A percentile compares a stretch with the other conserved stretches of the same genome.
phyloP scores from a whole-genome alignment of 2,797 vertebrate species.

The Leuciscus waleckii region DNA sequence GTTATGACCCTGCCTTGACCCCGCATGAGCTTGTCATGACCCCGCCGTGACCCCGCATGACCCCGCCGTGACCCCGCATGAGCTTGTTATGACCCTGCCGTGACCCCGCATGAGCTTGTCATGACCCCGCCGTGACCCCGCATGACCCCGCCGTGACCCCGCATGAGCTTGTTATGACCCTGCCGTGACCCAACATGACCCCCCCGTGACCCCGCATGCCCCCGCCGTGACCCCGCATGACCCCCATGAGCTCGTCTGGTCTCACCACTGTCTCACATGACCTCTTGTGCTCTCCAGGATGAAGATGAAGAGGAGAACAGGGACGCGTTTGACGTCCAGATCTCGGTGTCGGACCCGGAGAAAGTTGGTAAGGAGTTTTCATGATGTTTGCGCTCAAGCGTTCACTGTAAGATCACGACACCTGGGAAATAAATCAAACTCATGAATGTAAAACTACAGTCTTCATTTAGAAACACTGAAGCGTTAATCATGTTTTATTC shows the following conservation, averaged over 20 bases:
- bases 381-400: accelerated
- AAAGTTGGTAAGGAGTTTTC: constrained; percentile 88
- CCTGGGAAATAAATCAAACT: too few species aligned
- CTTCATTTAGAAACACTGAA: too few species aligned
- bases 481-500: too few species aligned
- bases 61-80: too few species aligned
- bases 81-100: too few species aligned
- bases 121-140: too few species aligned
- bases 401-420: constrained; percentile 11
- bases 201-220: too few species aligned
- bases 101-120: too few species aligned
- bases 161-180: too few species aligned
- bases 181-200: accelerated
- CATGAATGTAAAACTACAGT: too few species aligned
- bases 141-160: too few species aligned
- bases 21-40: accelerated
- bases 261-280: background rate
- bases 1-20: accelerated
- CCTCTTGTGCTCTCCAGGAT: constrained; percentile 68
- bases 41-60: accelerated
- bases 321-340: constrained; percentile 90
- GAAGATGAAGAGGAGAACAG: constrained; percentile 90
- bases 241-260: background rate
- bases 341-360: constrained; percentile 95
- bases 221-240: too few species aligned